phyloP scores from a whole-genome alignment of 1,140 invertebrate genomes.

The Drosophila bifasciata region DNA sequence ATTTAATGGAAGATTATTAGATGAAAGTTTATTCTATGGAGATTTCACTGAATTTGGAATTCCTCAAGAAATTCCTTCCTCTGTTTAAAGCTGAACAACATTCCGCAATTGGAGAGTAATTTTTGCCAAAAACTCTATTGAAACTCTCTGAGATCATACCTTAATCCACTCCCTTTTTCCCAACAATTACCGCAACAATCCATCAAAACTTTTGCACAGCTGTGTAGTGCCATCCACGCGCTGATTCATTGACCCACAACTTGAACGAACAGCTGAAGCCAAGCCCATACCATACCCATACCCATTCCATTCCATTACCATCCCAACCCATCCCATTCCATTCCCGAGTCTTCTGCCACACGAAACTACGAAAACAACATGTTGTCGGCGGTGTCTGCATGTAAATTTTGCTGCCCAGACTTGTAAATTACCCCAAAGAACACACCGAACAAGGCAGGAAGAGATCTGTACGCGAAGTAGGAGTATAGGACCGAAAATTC shows the following conservation, averaged over 20 bases:
- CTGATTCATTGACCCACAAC: constrained; percentile 76
- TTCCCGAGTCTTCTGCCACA: constrained; percentile 17
- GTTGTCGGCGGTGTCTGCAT: constrained; percentile 43
- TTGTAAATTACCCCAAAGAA: constrained; percentile 69
- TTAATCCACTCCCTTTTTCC: constrained; percentile 39
- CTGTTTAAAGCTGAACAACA: background rate
- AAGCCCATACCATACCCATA: constrained; percentile 31
- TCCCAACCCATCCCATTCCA: background rate
- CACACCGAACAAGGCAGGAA: constrained; percentile 45
- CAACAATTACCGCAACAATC: constrained; percentile 19
- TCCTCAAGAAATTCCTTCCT: too few species aligned
- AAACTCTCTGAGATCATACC: constrained; percentile 15
- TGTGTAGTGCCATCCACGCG: constrained; percentile 60
- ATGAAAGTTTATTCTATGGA: too few species aligned
- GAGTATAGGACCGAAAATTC: constrained; percentile 46
- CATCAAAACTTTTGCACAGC: constrained; percentile 62
- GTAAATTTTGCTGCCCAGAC: constrained; percentile 62
- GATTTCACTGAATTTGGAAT: too few species aligned
- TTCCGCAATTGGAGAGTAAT: constrained; percentile 8
- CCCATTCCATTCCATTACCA: constrained; percentile 1
- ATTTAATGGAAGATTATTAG: too few species aligned
- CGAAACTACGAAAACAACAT: constrained; percentile 40
- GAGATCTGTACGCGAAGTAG: constrained; percentile 6
- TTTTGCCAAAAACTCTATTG: background rate
- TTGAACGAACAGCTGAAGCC: constrained; percentile 39